Evolutionary conservation across 2,888 invertebrate species (phyloP).

Genomic region (Criorhina ranunculi): DNA sequence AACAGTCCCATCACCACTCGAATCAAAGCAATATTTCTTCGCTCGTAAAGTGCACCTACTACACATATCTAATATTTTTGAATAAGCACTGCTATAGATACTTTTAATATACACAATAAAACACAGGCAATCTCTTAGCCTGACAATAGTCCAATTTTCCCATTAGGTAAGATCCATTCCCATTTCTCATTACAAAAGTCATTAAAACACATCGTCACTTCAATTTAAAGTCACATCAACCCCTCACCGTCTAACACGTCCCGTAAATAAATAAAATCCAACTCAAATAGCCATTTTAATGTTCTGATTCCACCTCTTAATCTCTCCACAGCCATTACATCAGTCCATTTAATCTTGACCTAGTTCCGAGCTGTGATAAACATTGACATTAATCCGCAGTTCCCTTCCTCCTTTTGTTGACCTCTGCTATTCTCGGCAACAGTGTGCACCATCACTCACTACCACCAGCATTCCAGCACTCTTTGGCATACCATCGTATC

Average conservation of each 20-base stretch:
- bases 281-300: constrained; percentile 52
- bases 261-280: constrained; percentile 62
- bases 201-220: constrained; percentile 62
- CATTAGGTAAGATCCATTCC: background rate
- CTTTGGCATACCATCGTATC: background rate
- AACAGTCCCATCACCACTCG: too few relatives aligned
- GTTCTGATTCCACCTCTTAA: constrained; percentile 47
- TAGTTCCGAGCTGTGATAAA: constrained; percentile 47
- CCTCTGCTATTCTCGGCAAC: constrained; percentile 1
- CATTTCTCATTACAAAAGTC: constrained; percentile 35
- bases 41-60: too few relatives aligned
- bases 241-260: constrained; percentile 26
- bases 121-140: background rate
- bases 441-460: too few relatives aligned
- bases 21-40: too few relatives aligned
- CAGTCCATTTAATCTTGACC: constrained; percentile 65
- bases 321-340: constrained; percentile 50
- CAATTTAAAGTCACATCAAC: constrained; percentile 67
- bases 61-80: too few relatives aligned
- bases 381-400: constrained; percentile 56
- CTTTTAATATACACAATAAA: too few relatives aligned
- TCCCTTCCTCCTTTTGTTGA: background rate
- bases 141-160: background rate
- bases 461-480: background rate
- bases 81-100: too few relatives aligned